Conservation (phyloP, 2,113 vertebrate genomes). For the Electrona antarctica region DNA sequence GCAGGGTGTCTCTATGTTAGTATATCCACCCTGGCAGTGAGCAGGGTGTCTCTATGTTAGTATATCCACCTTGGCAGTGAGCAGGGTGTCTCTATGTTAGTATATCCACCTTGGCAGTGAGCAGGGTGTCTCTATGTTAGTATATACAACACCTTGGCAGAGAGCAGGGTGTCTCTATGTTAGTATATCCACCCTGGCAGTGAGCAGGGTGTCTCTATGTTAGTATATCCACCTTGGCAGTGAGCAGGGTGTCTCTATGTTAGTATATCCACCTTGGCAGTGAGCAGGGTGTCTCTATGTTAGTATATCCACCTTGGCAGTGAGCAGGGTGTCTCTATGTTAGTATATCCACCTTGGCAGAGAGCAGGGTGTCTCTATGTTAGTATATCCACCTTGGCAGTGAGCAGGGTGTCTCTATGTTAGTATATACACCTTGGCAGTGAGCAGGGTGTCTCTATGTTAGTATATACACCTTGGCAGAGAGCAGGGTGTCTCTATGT, state of each 20-base stretch:
- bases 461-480: no score
- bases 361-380: conserved; percentile 81
- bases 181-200: no score
- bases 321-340: conserved; percentile 81
- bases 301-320: no score
- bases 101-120: no score
- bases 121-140: conserved; percentile 81
- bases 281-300: conserved; percentile 81
- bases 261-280: no score
- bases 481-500: conserved; percentile 81
- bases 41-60: conserved; percentile 81
- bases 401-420: conserved; percentile 81
- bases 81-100: conserved; percentile 81
- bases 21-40: no score
- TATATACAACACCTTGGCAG: no score
- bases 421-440: no score
- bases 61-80: no score
- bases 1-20: conserved; percentile 81
- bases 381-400: no score
- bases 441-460: conserved; percentile 81
- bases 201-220: conserved; percentile 81
- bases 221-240: no score
- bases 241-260: conserved; percentile 81
- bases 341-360: no score
- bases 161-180: conserved; percentile 81